Evolutionary conservation across 64 coral and sea anemone genomes (phyloP).

Genomic region (Actinia tenebrosa): DNA sequence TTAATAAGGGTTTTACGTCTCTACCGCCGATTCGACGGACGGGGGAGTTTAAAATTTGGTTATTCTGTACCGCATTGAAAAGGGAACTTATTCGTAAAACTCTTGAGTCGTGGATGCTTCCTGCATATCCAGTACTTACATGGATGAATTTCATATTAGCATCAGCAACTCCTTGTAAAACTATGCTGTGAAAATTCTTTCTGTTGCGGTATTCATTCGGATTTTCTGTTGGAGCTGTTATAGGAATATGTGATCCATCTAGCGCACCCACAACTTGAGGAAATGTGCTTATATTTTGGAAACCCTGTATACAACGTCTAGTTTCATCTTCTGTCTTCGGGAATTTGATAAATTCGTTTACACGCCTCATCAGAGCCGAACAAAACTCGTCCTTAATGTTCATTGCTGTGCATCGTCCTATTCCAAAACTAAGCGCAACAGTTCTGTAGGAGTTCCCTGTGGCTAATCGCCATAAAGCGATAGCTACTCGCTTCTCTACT

Average conservation of each 20-base stretch:
- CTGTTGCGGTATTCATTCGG: not conserved
- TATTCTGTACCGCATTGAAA: conserved; percentile 7
- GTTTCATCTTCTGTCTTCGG: conserved; percentile 25
- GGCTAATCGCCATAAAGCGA: conserved; percentile 5
- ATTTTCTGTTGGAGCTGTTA: not conserved
- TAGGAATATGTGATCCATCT: conserved; percentile 30
- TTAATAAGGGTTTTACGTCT: not conserved
- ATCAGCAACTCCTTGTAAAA: conserved; percentile 24
- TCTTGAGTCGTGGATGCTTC: not conserved
- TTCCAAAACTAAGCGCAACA: not conserved
- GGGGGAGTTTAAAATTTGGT: conserved; percentile 11
- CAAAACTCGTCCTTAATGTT: conserved; percentile 10
- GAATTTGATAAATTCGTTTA: conserved; percentile 31
- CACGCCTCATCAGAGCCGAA: not conserved
- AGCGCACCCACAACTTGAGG: conserved; percentile 43
- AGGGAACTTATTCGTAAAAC: conserved; percentile 25
- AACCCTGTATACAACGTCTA: conserved; percentile 40
- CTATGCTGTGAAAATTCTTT: not conserved
- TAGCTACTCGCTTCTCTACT: conserved; percentile 9
- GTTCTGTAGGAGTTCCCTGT: conserved; percentile 12
- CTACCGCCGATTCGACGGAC: conserved; percentile 23
- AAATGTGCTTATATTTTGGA: conserved; percentile 46
- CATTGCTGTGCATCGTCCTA: not conserved
- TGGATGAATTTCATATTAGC: not conserved
- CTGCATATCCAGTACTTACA: not conserved